Evolutionary conservation across 2,888 invertebrate species (phyloP).

Genomic region (Petrolisthes manimaculis): DNA sequence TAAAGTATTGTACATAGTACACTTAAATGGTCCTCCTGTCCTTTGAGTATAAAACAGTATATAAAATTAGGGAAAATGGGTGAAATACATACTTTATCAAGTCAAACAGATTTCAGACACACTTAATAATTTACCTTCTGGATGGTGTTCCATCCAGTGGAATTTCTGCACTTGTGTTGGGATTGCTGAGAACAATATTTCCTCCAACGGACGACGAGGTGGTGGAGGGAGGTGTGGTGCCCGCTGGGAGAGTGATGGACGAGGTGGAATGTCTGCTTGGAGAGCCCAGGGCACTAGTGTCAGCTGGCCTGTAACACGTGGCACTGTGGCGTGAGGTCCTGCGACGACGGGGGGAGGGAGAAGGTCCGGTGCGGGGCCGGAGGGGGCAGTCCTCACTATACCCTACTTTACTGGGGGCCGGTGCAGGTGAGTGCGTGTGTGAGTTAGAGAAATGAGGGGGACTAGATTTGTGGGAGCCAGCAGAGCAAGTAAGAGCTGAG

Average conservation of each 20-base stretch:
- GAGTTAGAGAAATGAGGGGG: slow-evolving; percentile 35
- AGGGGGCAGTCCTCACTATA: slow-evolving; percentile 35
- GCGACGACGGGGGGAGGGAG: slow-evolving; percentile 40
- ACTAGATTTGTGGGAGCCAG: slow-evolving; percentile 31
- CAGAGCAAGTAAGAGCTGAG: slow-evolving; percentile 29
- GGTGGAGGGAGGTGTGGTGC: slow-evolving; percentile 27
- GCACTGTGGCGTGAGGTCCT: slow-evolving; percentile 60
- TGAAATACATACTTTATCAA: background rate
- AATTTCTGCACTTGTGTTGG: slow-evolving; percentile 51
- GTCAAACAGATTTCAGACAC: too few relatives aligned
- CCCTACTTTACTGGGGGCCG: slow-evolving; percentile 32
- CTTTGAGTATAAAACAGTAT: background rate
- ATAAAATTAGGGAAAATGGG: background rate
- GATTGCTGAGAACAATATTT: slow-evolving; percentile 56
- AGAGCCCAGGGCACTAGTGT: slow-evolving; percentile 48
- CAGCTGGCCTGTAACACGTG: slow-evolving; percentile 58
- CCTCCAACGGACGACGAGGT: slow-evolving; percentile 42
- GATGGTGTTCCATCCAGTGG: slow-evolving; percentile 53
- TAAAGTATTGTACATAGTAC: too few relatives aligned
- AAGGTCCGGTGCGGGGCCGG: slow-evolving; percentile 40
- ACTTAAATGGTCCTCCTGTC: background rate
- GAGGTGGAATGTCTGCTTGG: slow-evolving; percentile 59
- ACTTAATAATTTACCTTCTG: slow-evolving; percentile 36
- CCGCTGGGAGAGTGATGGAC: slow-evolving; percentile 35
- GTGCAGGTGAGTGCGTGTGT: slow-evolving; percentile 35